Evolutionary conservation across 2,797 vertebrate species (phyloP), one percentile per base, ranked within the genome.

Genomic region (Oryzias dopingdopingensis): DNA sequence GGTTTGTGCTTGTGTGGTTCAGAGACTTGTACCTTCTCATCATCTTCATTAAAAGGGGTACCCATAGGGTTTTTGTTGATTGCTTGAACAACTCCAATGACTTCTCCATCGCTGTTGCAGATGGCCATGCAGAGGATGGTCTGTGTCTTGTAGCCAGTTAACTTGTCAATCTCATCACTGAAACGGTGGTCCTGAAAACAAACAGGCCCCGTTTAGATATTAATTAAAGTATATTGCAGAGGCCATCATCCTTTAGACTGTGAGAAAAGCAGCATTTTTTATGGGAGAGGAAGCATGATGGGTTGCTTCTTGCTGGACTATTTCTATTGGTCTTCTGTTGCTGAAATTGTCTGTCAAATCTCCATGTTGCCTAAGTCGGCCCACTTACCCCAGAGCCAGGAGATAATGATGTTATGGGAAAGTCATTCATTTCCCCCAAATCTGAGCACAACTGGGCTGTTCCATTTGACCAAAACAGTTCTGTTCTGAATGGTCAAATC

Each of bases 151-250:
- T 93, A 93, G 48, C 92, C 92, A 0, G 91, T 92, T 78, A 93
- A 71, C 80, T 92, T 93, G 88, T 93, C 92, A n/a, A 93, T 92
- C 75, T 93, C 92, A 59, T 93, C 92, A 66, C 92, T 93, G 86
- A 93, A 93, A 37, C 92, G 92, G 73, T 93, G 92, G 66, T 93
- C 92, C 92, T 93, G 79, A 6, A 65, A 67, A 2, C 42, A 64
- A 48, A 71, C 29, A 56, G 44, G 57, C 16, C 71, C 29, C 47
- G n/a, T 49, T 47, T 52, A 48, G 4, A 66, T 8, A 43, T 12
- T 14, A 58, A n/a, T 42, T 5, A 10, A 13, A 22, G 52, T 29
- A 54, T 22, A 41, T 40, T 22, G 46, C 4, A 18, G 18, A 22
- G 14, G 12, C 1, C 22, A 44, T 13, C 3, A 3, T 12, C 29